A percentile compares a stretch with the other conserved stretches of the same genome.
phyloP scores from a whole-genome alignment of 2,888 invertebrate species.

The Ormia ochracea region DNA sequence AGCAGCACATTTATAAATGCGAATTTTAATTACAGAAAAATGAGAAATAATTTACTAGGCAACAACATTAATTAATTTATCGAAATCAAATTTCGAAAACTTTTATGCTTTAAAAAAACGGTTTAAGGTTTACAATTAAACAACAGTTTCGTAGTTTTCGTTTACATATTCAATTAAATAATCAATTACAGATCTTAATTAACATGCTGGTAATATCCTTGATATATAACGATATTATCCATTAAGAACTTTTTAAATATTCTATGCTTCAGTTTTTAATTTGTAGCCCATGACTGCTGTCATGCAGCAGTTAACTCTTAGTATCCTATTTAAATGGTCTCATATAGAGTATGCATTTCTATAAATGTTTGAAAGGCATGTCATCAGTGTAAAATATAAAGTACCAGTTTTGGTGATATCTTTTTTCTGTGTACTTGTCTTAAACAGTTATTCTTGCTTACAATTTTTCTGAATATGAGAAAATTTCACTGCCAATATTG shows the following conservation, averaged over 20 bases:
- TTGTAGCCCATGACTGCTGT: not conserved
- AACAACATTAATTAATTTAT: too few species aligned
- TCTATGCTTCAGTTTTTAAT: not conserved
- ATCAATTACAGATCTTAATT: too few species aligned
- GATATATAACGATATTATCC: too few species aligned
- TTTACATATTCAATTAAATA: too few species aligned
- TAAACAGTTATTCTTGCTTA: not conserved
- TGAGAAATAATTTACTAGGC: too few species aligned
- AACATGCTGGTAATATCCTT: too few species aligned
- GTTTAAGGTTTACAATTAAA: too few species aligned
- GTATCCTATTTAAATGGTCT: not conserved
- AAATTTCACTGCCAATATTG: conserved; percentile 32
- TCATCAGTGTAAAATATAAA: not conserved
- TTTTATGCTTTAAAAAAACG: too few species aligned
- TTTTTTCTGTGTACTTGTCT: not conserved
- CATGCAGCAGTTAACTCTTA: not conserved
- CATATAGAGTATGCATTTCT: not conserved
- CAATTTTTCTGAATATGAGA: not conserved
- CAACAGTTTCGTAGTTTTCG: too few species aligned
- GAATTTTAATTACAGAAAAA: too few species aligned
- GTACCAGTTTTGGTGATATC: not conserved
- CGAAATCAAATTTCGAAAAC: too few species aligned
- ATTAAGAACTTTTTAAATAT: not conserved
- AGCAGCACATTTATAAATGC: too few species aligned
- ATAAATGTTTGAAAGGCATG: not conserved